Conservation (phyloP, 2,113 vertebrate species). For the Rhynchopsitta pachyrhyncha region DNA sequence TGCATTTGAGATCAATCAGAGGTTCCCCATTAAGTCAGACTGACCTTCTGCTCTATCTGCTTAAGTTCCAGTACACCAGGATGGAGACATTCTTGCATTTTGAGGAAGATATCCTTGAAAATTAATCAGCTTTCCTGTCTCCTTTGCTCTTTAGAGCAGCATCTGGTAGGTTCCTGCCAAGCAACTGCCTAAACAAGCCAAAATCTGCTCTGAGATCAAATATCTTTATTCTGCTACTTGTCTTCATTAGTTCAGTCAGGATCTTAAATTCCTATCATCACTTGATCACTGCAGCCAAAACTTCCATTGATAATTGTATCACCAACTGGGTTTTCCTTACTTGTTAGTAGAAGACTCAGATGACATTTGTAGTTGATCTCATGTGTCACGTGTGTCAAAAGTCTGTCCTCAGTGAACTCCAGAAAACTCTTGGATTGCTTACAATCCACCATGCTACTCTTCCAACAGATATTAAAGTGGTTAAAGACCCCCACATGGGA, state of each 20-base stretch:
- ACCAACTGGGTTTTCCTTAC: neutral
- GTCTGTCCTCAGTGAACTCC: neutral
- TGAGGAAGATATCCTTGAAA: neutral
- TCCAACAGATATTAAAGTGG: neutral
- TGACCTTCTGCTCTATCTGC: neutral
- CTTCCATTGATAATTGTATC: neutral
- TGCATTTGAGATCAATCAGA: neutral
- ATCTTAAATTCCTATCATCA: neutral
- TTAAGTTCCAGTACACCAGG: neutral
- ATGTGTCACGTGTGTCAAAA: neutral
- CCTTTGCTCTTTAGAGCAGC: neutral
- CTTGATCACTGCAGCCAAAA: neutral
- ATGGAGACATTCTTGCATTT: neutral
- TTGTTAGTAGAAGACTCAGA: neutral
- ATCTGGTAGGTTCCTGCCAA: neutral
- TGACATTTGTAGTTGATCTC: neutral
- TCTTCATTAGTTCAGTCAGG: neutral
- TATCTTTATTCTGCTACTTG: neutral
- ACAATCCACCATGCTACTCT: neutral
- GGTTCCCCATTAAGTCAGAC: rapidly evolving
- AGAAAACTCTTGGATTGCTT: neutral
- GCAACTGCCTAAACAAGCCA: neutral
- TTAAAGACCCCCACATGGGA: neutral
- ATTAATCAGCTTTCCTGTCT: neutral
- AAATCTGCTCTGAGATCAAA: neutral